phyloP scores from a whole-genome alignment of 2,888 invertebrate species.

The Acronicta psi region DNA sequence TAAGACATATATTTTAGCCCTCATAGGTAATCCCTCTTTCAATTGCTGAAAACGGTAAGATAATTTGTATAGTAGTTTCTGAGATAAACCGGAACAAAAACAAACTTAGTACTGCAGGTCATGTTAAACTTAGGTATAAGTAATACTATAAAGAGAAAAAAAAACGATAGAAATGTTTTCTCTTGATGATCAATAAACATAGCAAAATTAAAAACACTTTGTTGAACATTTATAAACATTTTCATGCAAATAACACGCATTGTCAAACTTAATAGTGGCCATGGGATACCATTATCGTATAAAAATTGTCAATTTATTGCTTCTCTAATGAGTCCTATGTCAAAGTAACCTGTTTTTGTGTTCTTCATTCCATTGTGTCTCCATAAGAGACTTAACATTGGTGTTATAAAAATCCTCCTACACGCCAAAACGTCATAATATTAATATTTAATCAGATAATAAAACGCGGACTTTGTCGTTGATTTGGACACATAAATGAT shows the following conservation, averaged over 20 bases:
- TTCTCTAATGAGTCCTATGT: conserved; percentile 31
- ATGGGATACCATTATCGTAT: conserved; percentile 42
- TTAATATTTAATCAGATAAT: conserved; percentile 34
- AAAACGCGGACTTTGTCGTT: conserved; percentile 29
- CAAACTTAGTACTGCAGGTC: too few species aligned
- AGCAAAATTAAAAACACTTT: conserved; percentile 37
- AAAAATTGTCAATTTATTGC: conserved; percentile 39
- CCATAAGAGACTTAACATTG: conserved; percentile 36
- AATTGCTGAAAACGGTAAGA: too few species aligned
- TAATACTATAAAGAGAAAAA: too few species aligned
- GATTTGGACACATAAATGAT: conserved; percentile 5
- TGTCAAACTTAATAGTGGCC: conserved; percentile 30
- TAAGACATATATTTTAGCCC: too few species aligned
- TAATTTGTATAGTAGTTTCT: too few species aligned
- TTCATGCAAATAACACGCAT: conserved; percentile 17
- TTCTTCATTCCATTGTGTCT: conserved; percentile 27
- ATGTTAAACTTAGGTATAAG: too few species aligned
- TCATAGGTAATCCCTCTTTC: too few species aligned
- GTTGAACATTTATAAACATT: conserved; percentile 15
- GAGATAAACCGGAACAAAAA: too few species aligned
- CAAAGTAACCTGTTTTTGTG: conserved; percentile 37
- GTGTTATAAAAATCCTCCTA: conserved; percentile 50
- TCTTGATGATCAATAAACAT: conserved; percentile 62
- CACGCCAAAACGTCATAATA: conserved; percentile 34
- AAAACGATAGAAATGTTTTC: conserved; percentile 54